Base-by-base conservation (phyloP, 2,797 vertebrate species). In the Sebastes itinus region DNA sequence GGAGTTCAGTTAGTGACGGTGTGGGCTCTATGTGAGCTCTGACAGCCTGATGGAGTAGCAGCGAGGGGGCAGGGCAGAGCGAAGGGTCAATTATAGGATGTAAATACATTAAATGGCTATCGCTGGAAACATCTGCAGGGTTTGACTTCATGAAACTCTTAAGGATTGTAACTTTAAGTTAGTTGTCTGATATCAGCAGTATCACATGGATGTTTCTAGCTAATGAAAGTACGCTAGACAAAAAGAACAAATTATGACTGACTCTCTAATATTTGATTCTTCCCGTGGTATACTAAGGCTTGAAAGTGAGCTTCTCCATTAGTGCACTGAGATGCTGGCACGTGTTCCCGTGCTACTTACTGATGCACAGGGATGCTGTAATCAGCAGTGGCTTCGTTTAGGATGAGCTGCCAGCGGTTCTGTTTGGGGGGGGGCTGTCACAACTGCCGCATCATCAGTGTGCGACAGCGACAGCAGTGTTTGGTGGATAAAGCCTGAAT, bases 391-490 rank as follows among this genome's bases (percentile, higher is more conserved):
- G 54, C n/a, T 71, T 73, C 65, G 5, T 79, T 81, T 23, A 28
- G 46, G 59, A 33, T 2, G 60, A 75, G 66, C 75, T 77, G 71
- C 73, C 62, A 55, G 77, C 20, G 10, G n/a, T 38, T 68, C 28
- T 70, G 76, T 77, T 60, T 23, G 25, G 46, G 32, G 25, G 28
- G 52, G 59, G 56, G 66, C 5, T 76, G 83, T 80, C 73, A 81
- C 87, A 87, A 67, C 69, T 79, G 77, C 84, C 1, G 68, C 81
- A 83, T 93, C 92, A 92, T 90, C 87, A 84, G 49, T 4, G 83
- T 82, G 90, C 79, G 85, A 87, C 85, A 22, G 81, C 54, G 70
- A 67, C 85, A 32, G 84, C 78, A 25, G 59, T 20, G 56, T 84
- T 77, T 56, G 73, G n/a, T 72, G 85, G 85, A 67, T 63, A 65